Base-by-base conservation (phyloP, 2,797 vertebrate genomes). In the Lagocephalus sceleratus region DNA sequence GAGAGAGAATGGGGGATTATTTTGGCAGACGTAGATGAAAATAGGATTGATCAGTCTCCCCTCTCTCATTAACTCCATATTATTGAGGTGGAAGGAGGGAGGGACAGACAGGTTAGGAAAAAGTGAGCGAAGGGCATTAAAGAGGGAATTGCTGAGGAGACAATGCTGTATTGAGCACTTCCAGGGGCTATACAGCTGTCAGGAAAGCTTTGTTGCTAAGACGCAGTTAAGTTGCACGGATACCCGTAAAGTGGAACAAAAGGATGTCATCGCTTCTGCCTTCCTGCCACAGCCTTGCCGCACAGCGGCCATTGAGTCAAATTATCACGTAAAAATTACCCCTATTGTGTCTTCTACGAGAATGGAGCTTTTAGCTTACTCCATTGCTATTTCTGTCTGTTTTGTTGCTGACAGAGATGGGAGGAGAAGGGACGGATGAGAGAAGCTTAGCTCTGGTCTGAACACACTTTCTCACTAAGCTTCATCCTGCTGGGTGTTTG, bases 1-100 rank as follows among this genome's bases (percentile, higher is more conserved):
- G 46, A 51, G 51, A 38, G 41, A 9, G 12, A n/a, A 17, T 23
- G 50, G 68, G 38, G 51, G 72, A 76, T 74, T 62, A 76, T 82
- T 81, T 76, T 44, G 57, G 52, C 70, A 66, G 66, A 39, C 54
- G 52, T 47, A 51, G 44, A 66, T 57, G 51, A 58, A 75, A 75
- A 81, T 75, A 17, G 63, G 72, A 85, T 77, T 82, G 81, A 83
- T 85, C 71, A 67, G 57, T 78, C 22, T 54, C 66, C 58, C 68
- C 56, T 60, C 48, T 57, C 73, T 73, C 62, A 75, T 85, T 78
- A 84, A 78, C 78, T 75, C 51, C 41, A 16, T 54, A 23, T 74
- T 72, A 74, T 76, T 43, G 47, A 52, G 68, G 60, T 64, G 53
- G 45, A 46, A 41, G 17, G 25, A 19, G 29, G 32, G 12, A 14